Percentiles rank a stretch among this genome's conserved stretches.
phyloP scores from a whole-genome alignment of 2,113 vertebrate genomes.

The Zosterops japonicus region DNA sequence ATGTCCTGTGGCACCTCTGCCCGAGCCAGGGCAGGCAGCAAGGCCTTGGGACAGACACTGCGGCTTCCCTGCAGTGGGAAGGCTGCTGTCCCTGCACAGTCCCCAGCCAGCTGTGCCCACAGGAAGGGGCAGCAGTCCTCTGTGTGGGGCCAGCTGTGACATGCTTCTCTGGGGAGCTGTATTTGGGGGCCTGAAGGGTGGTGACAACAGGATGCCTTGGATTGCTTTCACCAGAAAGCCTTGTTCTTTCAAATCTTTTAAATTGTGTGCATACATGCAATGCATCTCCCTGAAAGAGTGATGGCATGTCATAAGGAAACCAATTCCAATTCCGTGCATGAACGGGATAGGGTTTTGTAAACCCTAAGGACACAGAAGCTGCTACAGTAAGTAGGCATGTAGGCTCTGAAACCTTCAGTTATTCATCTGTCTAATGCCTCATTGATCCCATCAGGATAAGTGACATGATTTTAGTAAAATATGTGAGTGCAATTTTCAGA shows the following conservation, averaged over 20 bases:
- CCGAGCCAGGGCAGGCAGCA: neutral
- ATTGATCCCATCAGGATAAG: neutral
- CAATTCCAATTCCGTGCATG: neutral
- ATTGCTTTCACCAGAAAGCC: neutral
- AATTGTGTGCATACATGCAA: accelerated
- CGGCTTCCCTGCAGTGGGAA: neutral
- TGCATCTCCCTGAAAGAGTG: neutral
- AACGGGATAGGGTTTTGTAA: neutral
- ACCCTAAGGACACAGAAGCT: neutral
- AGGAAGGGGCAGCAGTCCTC: neutral
- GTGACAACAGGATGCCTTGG: neutral
- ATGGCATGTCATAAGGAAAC: neutral
- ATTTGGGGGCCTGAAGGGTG: neutral
- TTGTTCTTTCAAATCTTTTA: neutral
- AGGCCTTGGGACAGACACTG: neutral
- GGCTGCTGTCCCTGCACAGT: neutral
- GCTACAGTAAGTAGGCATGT: neutral
- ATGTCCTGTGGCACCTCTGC: neutral
- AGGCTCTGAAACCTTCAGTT: neutral
- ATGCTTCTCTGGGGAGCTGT: neutral
- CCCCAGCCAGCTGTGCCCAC: no score
- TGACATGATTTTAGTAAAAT: neutral
- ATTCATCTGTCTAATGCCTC: neutral
- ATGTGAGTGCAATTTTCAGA: neutral
- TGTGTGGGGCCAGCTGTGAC: neutral